Evolutionary conservation across 2,797 vertebrate genomes (phyloP), one percentile per base, ranked within the genome.

Genomic region (Pempheris klunzingeri): DNA sequence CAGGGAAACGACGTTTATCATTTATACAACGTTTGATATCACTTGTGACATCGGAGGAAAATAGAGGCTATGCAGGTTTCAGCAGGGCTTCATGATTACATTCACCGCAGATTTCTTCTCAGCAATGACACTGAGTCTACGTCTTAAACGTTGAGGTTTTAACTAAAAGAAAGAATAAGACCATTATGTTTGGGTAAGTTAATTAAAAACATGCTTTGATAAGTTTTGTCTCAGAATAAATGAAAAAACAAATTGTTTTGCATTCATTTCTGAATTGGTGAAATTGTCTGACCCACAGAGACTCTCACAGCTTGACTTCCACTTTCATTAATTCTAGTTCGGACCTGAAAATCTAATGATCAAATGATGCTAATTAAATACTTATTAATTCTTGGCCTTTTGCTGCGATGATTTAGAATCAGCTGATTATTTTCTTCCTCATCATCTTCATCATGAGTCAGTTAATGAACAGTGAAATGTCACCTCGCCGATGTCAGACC

Each of bases 341-440:
- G 15, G 65, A 69, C 38, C n/a, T 46, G 18, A 39, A 41, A 13
- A 36, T n/a, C 34, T 34, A 49, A 50, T 39, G 15, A 70, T 9
- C 38, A 10, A 53, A 28, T 50, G 34, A 20, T 20, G 39, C 36
- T 17, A 4, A 58, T 47, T 55, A 32, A 71, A 44, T 3, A 7
- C 7, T 14, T 53, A 20, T 34, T 43, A 32, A 3, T 60, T 59
- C 26, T 43, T 36, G 20, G 14, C 7, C 12, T 28, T 13, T 47
- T 28, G n/a, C 9, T 12, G 24, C n/a, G 44, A 60, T n/a, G 39
- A 50, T 74, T 61, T 11, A 36, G 11, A 66, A 78, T 30, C 28
- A 66, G 71, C 22, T 43, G 3, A 70, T 69, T 52, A 39, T 55
- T 55, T 61, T 53, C 13, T 41, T 3, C n/a, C n/a, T n/a, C n/a